A percentile compares a stretch with the other conserved stretches of the same genome.
Conservation (phyloP, 1,140 invertebrate genomes). For the Apis dorsata region DNA sequence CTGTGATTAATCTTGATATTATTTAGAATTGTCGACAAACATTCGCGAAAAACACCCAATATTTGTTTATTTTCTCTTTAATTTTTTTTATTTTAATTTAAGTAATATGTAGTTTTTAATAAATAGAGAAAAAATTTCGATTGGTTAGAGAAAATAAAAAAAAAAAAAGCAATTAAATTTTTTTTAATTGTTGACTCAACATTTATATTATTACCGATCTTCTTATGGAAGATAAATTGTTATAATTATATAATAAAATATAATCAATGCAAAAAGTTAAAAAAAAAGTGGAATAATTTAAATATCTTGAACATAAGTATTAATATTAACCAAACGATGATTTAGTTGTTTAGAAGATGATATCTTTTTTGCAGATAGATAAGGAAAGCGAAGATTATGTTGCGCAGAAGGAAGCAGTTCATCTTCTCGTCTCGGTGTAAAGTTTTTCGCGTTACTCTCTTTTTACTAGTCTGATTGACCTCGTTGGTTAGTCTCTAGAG, state of each 20-base stretch:
- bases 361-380: neutral
- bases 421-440: neutral
- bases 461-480: neutral
- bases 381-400: slow-evolving; percentile 7
- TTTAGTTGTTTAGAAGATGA: neutral
- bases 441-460: neutral
- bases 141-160: neutral
- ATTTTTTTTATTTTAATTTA: neutral
- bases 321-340: neutral
- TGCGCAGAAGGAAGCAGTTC: neutral
- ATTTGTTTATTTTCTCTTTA: neutral
- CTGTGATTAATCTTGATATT: neutral
- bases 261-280: neutral
- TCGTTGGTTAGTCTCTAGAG: neutral
- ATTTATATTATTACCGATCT: neutral
- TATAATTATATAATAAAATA: neutral
- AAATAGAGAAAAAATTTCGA: neutral
- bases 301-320: too few species aligned
- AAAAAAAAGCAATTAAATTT: neutral
- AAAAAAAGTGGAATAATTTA: neutral
- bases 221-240: slow-evolving; percentile 3
- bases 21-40: neutral
- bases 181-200: neutral
- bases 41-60: neutral
- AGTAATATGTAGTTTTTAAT: neutral